Base-by-base conservation (phyloP, 2,888 invertebrate species). In the Terebella lapidaria region DNA sequence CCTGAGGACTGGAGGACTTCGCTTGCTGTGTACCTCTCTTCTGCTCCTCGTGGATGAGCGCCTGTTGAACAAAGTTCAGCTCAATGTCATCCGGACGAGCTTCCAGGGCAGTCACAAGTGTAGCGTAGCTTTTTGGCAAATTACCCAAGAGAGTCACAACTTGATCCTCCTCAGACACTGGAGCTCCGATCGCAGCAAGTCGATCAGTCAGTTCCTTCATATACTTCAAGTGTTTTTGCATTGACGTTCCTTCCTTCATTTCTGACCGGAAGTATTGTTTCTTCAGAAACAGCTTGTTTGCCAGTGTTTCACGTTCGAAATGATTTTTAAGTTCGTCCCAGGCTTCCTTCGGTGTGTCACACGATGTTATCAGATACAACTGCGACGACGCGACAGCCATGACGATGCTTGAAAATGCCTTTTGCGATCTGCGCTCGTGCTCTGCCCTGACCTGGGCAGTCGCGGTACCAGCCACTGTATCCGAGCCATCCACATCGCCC, bases 131-230 rank as follows among this genome's bases (percentile, higher is more conserved):
- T 18, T 10, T 4, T 42, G 55, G 42, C 10, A 55, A 24, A 42
- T 42, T 55, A 4, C 30, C 42, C 15, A 55, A 42, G 35, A 55
- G 5, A 25, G 53, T 26, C 5, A 53, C 27, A 25, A 53, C 53
- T 26, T 53, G 24, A 25, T 53, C 53, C 26, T 55, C 42, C 5
- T 55, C 30, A 15, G 30, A 4, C 4, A 55, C 24, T 5, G 20
- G 35, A 20, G 42, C 55, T 10, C 24, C 55, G 24, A 55, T 24
- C 15, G 55, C 55, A 18, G 35, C 55, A 30, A 55, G 20, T 42
- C 18, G 15, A 42, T 55, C 55, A 20, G 55, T 55, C 10, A 55
- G 5, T 55, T 55, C 55, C 42, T 55, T 55, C 55, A 55, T 55
- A 5, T 35, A 4, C 24, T 42, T 55, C 20, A 55, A 24, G 24